Base-by-base conservation (phyloP, 2,888 invertebrate species). In the Caenorhabditis doughertyi region DNA sequence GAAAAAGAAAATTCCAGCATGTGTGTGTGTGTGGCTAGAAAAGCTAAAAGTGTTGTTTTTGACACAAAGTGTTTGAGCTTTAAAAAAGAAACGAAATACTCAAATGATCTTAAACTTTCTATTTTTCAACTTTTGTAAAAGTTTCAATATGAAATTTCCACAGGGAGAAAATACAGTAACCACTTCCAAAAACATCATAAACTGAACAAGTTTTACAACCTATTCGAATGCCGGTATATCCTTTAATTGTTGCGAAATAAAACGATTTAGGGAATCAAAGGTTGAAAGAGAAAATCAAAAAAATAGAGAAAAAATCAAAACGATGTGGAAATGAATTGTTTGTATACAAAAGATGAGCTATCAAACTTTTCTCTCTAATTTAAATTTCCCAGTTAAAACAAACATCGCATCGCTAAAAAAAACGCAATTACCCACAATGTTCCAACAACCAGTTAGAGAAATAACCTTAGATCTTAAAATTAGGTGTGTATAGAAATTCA, bases 191-290 rank as follows among this genome's bases (percentile, higher is more conserved):
- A 51, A 65, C 35, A 65, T 35, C 27, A 35, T 49, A 39, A 51
- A 51, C 21, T 51, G 49, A 51, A 65, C 65, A 51, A n/a, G 51
- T 51, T 65, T 65, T 65, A 65, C 49, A 51, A 65, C 65, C 65
- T 9, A 32, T 65, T 44, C n/a, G n/a, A 62, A 25, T 8, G 29
- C 18, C 16, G 11, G 29, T 49, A 49, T n/a, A 65, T 65, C 65
- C 39, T 25, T 65, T 65, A 65, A 65, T 65, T 65, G 51, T 51
- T 16, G 65, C 51, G 39, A 35, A 65, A 47, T 47, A 47, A 47
- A 65, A 35, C 32, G 29, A 35, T 32, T 65, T 49, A 0, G 18
- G 5, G 47, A 65, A 51, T 65, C 51, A 35, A 32, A 51, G 35
- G 51, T 51, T 65, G 60, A 35, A 11, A 3, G 16, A 27, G 29